These are phyloP conservation scores for Nannoperca obscura DNA, from an alignment of 2,797 vertebrate species.

Conservation along the genomic window DNA sequence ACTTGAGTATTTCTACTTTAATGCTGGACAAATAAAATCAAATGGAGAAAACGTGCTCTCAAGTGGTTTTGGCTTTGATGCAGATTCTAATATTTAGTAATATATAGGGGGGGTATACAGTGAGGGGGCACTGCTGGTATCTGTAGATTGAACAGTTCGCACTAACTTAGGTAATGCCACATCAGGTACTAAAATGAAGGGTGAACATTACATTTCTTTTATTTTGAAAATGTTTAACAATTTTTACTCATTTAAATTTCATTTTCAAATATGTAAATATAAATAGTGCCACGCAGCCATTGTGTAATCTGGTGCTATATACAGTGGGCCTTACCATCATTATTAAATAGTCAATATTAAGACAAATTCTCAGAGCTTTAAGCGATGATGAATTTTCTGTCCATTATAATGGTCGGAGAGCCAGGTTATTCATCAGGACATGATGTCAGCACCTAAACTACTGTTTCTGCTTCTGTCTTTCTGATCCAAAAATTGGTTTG, in stretches of 20 bases:
- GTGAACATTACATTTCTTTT: background rate
- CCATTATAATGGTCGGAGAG: background rate
- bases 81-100: background rate
- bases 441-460: background rate
- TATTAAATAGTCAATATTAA: background rate
- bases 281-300: background rate
- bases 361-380: background rate
- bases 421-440: background rate
- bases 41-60: slow-evolving; percentile 38
- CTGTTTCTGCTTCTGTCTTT: background rate
- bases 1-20: slow-evolving; percentile 74
- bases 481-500: background rate
- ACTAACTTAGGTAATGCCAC: background rate
- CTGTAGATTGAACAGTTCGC: no score
- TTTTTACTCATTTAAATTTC: background rate
- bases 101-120: no score
- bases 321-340: background rate
- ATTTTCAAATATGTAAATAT: background rate
- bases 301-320: background rate
- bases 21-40: slow-evolving; percentile 77
- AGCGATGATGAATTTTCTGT: background rate
- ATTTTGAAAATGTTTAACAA: background rate
- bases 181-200: background rate
- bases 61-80: slow-evolving; percentile 29
- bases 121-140: no score